Base-by-base conservation (phyloP, 1,140 invertebrate genomes). In the Trichonephila clavipes region DNA sequence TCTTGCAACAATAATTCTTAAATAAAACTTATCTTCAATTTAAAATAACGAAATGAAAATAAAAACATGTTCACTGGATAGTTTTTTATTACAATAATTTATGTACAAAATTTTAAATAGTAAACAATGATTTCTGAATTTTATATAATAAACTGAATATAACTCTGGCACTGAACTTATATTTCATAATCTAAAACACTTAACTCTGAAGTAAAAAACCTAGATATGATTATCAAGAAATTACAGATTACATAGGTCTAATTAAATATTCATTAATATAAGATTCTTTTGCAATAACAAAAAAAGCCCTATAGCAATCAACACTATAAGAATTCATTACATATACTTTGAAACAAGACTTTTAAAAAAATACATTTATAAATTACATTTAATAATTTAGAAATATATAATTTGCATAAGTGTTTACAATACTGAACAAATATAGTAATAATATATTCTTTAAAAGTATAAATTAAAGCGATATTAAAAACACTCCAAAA, bases 71-170 rank as follows among this genome's bases (percentile, higher is more conserved):
- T 69, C 10, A 69, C 12, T 3, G 12, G 66, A 24, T 24, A 69
- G 12, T 69, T 69, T 86, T 61, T 61, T 87, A 61, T 86, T 59
- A 87, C 24, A 61, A 62, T 61, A 61, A 92, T 77, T 77, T 77
- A 77, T 77, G 28, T 77, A 77, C 72, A 77, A 77, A 77, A 40
- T 77, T 77, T 77, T 77, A 77, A 77, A 77, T 40, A 77, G 18
- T 77, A 77, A 77, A 77, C 24, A 77, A 5, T 34, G 34, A 18
- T 19, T 18, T 28, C 14, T 34, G 28, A 77, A 77, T 18, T 16
- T 40, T 16, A 77, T 18, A 5, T 0, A 77, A 77, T 28, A 77
- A 77, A 34, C 28, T 6, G 16, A 28, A 77, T 16, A 77, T 7
- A 34, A 77, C 1, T 34, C 34, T 40, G 34, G 28, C 72, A 77